Conservation (phyloP, 2,113 vertebrate species). For the Acrocephalus kingi region DNA sequence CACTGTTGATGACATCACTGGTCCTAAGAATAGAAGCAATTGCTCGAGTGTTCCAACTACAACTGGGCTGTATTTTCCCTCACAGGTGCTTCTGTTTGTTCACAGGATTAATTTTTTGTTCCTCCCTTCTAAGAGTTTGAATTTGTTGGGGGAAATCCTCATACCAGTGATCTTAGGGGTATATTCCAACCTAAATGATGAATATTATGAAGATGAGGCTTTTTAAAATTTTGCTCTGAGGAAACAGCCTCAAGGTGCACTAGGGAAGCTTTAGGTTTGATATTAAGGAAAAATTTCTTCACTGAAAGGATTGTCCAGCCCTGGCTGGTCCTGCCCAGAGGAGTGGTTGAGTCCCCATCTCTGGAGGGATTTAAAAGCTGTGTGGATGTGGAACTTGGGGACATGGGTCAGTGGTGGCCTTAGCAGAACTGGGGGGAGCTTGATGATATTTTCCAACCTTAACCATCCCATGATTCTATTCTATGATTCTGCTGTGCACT, state of each 20-base stretch:
- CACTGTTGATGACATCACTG: not conserved
- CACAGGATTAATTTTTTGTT: rapidly evolving
- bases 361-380: not conserved
- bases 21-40: not conserved
- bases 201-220: rapidly evolving
- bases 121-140: not conserved
- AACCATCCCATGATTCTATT: not conserved
- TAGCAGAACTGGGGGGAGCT: not conserved
- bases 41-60: not conserved
- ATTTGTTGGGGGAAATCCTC: not conserved
- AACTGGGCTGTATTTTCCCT: not conserved
- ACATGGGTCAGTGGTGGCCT: not conserved
- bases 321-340: not conserved
- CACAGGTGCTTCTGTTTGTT: not conserved
- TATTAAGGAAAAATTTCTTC: not conserved
- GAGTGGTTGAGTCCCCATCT: not conserved
- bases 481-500: not conserved
- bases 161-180: not conserved
- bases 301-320: not conserved
- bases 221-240: not conserved
- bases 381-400: not conserved
- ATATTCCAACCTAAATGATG: not conserved
- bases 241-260: not conserved
- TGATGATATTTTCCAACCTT: not conserved
- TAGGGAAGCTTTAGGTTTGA: not conserved